phyloP scores from a whole-genome alignment of 2,888 invertebrate genomes.

The Taenaris catops region DNA sequence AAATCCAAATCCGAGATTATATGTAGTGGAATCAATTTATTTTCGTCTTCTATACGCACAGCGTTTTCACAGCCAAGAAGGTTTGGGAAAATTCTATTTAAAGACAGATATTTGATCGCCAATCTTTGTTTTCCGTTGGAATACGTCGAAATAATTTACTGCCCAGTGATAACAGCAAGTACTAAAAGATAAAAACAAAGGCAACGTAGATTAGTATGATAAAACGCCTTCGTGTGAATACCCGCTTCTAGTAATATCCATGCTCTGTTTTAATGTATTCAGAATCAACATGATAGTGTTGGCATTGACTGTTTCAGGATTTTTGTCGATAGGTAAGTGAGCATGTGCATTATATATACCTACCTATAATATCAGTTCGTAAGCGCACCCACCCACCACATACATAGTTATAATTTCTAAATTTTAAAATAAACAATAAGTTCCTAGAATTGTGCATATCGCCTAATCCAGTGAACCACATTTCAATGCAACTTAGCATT shows the following conservation, averaged over 20 bases:
- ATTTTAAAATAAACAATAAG: too few species aligned
- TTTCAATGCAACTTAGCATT: too few species aligned
- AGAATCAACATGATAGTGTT: slow-evolving; percentile 41
- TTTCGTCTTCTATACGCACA: slow-evolving; percentile 34
- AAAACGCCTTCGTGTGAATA: slow-evolving; percentile 39
- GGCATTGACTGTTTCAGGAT: slow-evolving; percentile 37
- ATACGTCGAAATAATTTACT: slow-evolving; percentile 57
- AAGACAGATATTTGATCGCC: slow-evolving; percentile 19
- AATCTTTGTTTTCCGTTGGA: slow-evolving; percentile 39
- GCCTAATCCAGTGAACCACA: too few species aligned
- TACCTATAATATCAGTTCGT: too few species aligned
- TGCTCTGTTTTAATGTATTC: slow-evolving; percentile 28
- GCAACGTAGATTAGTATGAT: slow-evolving; percentile 54
- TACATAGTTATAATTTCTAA: too few species aligned
- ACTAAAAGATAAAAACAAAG: slow-evolving; percentile 50
- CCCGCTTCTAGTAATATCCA: slow-evolving; percentile 33
- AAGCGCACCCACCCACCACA: too few species aligned
- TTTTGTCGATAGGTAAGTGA: slow-evolving; percentile 56
- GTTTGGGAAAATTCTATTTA: slow-evolving; percentile 30
- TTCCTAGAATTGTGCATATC: too few species aligned
- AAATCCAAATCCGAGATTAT: slow-evolving; percentile 19
- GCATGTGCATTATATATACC: neutral
- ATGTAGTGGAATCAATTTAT: slow-evolving; percentile 32
- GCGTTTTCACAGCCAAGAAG: slow-evolving; percentile 14
- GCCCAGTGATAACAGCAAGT: slow-evolving; percentile 48